Evolutionary conservation across 1,140 invertebrate species (phyloP).

Genomic region (Rhopalosiphum maidis): DNA sequence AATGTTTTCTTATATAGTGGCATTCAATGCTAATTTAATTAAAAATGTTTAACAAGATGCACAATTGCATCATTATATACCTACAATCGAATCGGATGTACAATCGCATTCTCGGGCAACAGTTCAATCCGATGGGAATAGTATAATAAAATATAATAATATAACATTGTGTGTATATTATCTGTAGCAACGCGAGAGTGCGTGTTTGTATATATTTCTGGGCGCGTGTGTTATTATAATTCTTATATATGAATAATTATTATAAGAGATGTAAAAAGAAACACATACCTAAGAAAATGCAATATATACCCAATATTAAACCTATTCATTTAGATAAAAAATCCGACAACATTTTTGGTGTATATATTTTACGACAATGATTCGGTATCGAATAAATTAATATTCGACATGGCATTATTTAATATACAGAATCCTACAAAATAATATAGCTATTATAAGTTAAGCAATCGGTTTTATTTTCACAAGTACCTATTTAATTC

Average conservation of each 20-base stretch:
- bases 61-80: conserved; percentile 10
- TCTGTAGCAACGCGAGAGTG: neutral
- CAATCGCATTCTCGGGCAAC: conserved; percentile 36
- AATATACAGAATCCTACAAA: neutral
- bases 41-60: conserved; percentile 45
- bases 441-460: neutral
- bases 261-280: conserved; percentile 19
- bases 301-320: neutral
- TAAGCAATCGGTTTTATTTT: neutral
- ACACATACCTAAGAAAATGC: neutral
- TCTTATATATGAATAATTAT: conserved; percentile 26
- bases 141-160: conserved; percentile 16
- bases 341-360: neutral
- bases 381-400: neutral
- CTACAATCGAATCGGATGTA: conserved; percentile 36
- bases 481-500: neutral
- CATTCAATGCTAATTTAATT: conserved; percentile 41
- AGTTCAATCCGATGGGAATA: conserved; percentile 1
- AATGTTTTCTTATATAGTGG: neutral
- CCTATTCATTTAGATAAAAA: neutral
- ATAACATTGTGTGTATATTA: conserved; percentile 27
- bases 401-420: neutral
- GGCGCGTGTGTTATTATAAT: neutral
- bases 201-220: neutral
- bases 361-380: neutral